These are phyloP conservation scores for Brachynemurus nebulosus DNA, from an alignment of 2,888 invertebrate species.

Conservation along the genomic window DNA sequence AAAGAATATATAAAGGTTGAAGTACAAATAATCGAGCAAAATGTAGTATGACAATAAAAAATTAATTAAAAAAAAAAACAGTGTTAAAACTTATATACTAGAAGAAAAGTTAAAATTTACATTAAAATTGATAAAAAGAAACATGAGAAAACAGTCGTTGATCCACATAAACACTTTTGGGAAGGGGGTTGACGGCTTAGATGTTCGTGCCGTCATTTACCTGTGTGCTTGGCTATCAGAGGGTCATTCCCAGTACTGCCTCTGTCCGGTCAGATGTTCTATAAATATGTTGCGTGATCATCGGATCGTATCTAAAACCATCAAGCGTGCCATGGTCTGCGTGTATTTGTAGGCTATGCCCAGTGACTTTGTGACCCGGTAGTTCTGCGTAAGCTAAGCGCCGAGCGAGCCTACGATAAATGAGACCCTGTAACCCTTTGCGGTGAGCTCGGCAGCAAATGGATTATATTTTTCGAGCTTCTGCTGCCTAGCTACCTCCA, in stretches of 20 bases:
- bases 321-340: slow-evolving; percentile 19
- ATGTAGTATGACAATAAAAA: too few species aligned
- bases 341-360: slow-evolving; percentile 16
- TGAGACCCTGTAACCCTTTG: slow-evolving; percentile 12
- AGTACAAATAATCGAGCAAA: too few species aligned
- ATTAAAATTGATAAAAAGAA: too few species aligned
- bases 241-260: slow-evolving; percentile 16
- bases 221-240: not conserved
- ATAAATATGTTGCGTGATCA: slow-evolving; percentile 26
- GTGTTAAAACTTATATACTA: too few species aligned
- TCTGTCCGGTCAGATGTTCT: slow-evolving; percentile 22
- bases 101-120: too few species aligned
- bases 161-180: too few species aligned
- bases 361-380: slow-evolving; percentile 17
- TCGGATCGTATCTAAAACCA: slow-evolving; percentile 21
- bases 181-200: not conserved
- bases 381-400: slow-evolving; percentile 22
- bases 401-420: slow-evolving; percentile 24
- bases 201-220: not conserved
- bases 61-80: too few species aligned
- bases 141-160: too few species aligned
- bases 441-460: slow-evolving; percentile 6
- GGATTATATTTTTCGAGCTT: slow-evolving; percentile 16
- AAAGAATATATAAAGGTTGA: too few species aligned
- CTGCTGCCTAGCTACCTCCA: slow-evolving; percentile 17